Conservation (phyloP, 53 echinoderm and acorn worm species). For the Holothuria scabra region DNA sequence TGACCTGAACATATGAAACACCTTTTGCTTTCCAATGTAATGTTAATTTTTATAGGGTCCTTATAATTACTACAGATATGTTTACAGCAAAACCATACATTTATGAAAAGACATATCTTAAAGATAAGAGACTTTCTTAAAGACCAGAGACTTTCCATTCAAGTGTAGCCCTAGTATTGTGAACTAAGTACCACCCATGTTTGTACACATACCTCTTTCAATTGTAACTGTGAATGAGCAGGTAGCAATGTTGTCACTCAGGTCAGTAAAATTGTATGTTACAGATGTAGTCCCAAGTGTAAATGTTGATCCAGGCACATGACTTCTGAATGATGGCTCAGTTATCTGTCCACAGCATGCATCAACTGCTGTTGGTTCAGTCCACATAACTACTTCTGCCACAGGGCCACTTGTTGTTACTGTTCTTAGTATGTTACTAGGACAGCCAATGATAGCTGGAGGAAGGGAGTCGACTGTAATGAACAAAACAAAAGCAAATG, state of each 20-base stretch:
- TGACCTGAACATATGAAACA: too few relatives aligned
- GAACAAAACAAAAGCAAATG: slow-evolving; percentile 1
- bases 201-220: slow-evolving; percentile 11
- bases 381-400: slow-evolving; percentile 39
- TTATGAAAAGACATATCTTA: too few relatives aligned
- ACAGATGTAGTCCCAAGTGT: slow-evolving; percentile 42
- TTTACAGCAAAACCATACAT: too few relatives aligned
- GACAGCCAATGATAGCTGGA: slow-evolving; percentile 59
- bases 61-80: too few relatives aligned
- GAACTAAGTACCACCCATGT: too few relatives aligned
- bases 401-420: neutral
- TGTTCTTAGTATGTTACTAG: slow-evolving; percentile 21
- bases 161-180: too few relatives aligned
- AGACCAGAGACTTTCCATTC: too few relatives aligned
- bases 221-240: slow-evolving; percentile 34
- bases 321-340: slow-evolving; percentile 30
- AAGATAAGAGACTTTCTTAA: too few relatives aligned
- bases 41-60: too few relatives aligned
- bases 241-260: neutral
- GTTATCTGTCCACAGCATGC: neutral
- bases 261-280: slow-evolving; percentile 25
- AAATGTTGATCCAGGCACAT: slow-evolving; percentile 35
- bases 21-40: too few relatives aligned
- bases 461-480: slow-evolving; percentile 35
- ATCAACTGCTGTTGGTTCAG: slow-evolving; percentile 49